Base-by-base conservation (phyloP, 2,888 invertebrate genomes). In the Gasteruption jaculator region DNA sequence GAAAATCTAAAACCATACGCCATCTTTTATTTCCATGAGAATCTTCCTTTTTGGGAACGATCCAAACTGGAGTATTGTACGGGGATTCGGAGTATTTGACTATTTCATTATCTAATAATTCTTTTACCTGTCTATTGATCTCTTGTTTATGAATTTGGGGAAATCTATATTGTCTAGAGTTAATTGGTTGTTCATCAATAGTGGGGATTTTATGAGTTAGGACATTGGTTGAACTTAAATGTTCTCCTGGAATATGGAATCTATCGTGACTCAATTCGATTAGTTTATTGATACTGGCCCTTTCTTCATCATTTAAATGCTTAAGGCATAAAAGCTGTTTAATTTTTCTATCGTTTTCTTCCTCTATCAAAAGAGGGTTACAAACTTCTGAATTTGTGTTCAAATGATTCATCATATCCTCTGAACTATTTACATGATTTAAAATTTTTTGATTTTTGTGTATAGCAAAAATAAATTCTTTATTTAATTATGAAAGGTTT, bases 1-100 rank as follows among this genome's bases (percentile, higher is more conserved):
- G 19, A 27, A 43, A 50, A 27, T 50, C 48, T 2, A 41, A 8
- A n/a, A 45, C 40, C 21, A 47, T 3, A 20, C 46, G 3, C 46
- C 47, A 47, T 30, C 43, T 19, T 38, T 35, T 36, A 20, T 49
- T 45, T 18, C 48, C 41, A 22, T 32, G 25, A 4, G 45, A 45
- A 26, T 49, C 51, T 2, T 20, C 10, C 25, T 52, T 52, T 19
- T 53, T 50, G 0, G 46, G 49, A 1, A 52, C 50, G 3, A 52
- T 39, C 42, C 48, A 50, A 2, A 50, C 16, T 1, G 50, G 48
- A 5, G 49, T 34, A 12, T 35, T 38, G 14, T 40, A 49, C 3
- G 49, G 47, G 5, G 45, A 45, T 3, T 30, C 14, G 6, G 43
- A 43, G 4, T 29, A 38, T 34, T 24, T 34, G 5, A 49, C 43